Conservation (phyloP, 2,113 vertebrate genomes). For the Oceanodroma tethys region DNA sequence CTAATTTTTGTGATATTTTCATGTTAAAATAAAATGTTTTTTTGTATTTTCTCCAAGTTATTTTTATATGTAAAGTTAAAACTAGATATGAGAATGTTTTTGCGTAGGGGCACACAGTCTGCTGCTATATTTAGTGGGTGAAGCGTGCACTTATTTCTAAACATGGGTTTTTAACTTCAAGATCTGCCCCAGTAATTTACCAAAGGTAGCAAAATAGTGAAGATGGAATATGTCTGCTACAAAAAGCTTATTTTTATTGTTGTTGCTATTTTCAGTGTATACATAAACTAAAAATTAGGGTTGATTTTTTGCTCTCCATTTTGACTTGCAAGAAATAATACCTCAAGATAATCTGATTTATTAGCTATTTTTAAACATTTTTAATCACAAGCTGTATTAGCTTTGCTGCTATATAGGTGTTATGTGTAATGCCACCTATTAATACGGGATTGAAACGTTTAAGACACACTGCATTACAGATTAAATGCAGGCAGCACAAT, state of each 20-base stretch:
- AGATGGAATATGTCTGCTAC: conserved; percentile 89
- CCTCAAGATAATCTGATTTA: conserved; percentile 97
- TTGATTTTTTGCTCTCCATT: conserved; percentile 90
- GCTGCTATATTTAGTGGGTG: conserved; percentile 88
- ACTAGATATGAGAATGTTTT: conserved; percentile 93
- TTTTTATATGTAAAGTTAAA: conserved; percentile 99
- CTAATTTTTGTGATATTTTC: conserved; percentile 98
- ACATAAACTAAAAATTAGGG: conserved; percentile 86
- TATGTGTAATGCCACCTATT: conserved; percentile 93
- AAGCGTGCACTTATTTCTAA: conserved; percentile 95
- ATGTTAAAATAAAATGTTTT: conserved; percentile 94
- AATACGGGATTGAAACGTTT: conserved; percentile 86
- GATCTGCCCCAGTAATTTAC: conserved; percentile 92
- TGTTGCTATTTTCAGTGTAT: conserved; percentile 88
- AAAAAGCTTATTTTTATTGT: conserved; percentile 86
- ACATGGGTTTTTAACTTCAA: conserved; percentile 88
- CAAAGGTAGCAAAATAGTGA: conserved; percentile 97
- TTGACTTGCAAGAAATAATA: conserved; percentile 95
- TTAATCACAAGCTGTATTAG: conserved; percentile 97
- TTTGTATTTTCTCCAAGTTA: conserved; percentile 98
- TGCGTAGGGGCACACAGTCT: conserved; percentile 91
- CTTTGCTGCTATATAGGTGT: conserved; percentile 99
- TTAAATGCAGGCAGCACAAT: conserved; percentile 89
- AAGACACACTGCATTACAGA: conserved; percentile 83
- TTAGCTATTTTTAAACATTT: conserved; percentile 92